Percentiles rank a stretch among this genome's conserved stretches.
Conservation (phyloP, 2,797 vertebrate species). For the Eidolon dupreanum region DNA sequence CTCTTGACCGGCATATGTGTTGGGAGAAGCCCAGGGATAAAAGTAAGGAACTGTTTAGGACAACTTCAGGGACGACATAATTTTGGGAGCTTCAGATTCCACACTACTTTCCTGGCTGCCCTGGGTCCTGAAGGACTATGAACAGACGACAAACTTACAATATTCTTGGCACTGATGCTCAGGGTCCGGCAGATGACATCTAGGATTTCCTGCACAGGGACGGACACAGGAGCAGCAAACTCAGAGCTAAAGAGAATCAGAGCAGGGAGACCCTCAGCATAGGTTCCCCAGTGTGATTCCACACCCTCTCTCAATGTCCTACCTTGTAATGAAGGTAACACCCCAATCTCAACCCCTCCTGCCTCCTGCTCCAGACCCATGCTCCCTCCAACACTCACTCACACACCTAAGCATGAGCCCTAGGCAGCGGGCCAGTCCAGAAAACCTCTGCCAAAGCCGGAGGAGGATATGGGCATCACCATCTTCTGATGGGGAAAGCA, state of each 20-base stretch:
- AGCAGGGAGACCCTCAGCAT: not conserved
- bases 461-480: constrained; percentile 87
- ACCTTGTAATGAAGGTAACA: not conserved
- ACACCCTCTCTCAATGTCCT: not conserved
- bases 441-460: constrained; percentile 90
- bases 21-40: rapidly evolving
- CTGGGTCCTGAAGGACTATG: not conserved
- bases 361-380: not conserved
- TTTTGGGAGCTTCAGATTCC: not conserved
- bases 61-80: not conserved
- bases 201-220: constrained; percentile 91
- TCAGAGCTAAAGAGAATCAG: constrained; percentile 85
- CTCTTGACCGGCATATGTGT: rapidly evolving
- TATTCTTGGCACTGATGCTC: constrained; percentile 89
- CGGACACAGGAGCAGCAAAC: constrained; percentile 89
- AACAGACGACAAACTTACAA: constrained; percentile 84
- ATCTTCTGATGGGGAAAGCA: constrained; percentile 87
- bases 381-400: not conserved
- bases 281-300: not conserved
- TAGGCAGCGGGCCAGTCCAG: constrained; percentile 89
- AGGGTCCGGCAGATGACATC: constrained; percentile 92
- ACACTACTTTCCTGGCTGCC: not conserved
- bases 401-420: constrained; percentile 85
- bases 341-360: not conserved
- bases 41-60: not conserved